Percentiles rank a stretch among this genome's conserved stretches.
These are phyloP conservation scores for Dermatophagoides farinae DNA, from an alignment of 1,140 invertebrate species.

Conservation along the genomic window DNA sequence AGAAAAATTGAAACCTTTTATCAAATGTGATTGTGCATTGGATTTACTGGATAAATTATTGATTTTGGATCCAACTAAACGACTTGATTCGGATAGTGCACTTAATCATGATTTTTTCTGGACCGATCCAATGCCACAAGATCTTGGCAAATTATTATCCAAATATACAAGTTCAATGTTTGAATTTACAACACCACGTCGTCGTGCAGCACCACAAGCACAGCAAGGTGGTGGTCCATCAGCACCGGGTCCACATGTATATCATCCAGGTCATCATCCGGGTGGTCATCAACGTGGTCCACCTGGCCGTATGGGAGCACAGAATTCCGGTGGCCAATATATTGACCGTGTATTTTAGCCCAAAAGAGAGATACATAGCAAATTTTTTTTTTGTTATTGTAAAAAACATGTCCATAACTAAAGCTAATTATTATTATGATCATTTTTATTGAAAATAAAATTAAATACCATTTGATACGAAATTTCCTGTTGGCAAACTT, in stretches of 20 bases:
- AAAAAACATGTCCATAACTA: neutral
- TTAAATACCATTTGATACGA: neutral
- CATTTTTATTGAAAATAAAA: neutral
- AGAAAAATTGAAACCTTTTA: slow-evolving; percentile 68
- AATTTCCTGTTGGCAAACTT: too few species aligned
- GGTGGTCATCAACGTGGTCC: neutral
- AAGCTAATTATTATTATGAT: neutral
- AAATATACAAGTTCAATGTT: slow-evolving; percentile 90
- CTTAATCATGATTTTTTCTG: slow-evolving; percentile 96
- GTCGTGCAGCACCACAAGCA: slow-evolving; percentile 20
- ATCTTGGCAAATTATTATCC: slow-evolving; percentile 74
- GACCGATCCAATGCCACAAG: slow-evolving; percentile 83
- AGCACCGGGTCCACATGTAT: slow-evolving; percentile 14
- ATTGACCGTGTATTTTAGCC: slow-evolving; percentile 29
- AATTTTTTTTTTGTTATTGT: too few species aligned
- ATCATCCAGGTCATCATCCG: neutral
- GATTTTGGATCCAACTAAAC: slow-evolving; percentile 69
- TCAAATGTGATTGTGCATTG: slow-evolving; percentile 75
- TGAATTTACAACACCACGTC: slow-evolving; percentile 69
- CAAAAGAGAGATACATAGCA: too few species aligned
- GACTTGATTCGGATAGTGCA: slow-evolving; percentile 74
- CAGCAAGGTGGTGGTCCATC: slow-evolving; percentile 16
- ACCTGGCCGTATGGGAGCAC: slow-evolving; percentile 31
- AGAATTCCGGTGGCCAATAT: slow-evolving; percentile 43
- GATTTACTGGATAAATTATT: slow-evolving; percentile 82